Conservation (phyloP, 2,888 invertebrate species). For the Malthinus seriepunctatus region DNA sequence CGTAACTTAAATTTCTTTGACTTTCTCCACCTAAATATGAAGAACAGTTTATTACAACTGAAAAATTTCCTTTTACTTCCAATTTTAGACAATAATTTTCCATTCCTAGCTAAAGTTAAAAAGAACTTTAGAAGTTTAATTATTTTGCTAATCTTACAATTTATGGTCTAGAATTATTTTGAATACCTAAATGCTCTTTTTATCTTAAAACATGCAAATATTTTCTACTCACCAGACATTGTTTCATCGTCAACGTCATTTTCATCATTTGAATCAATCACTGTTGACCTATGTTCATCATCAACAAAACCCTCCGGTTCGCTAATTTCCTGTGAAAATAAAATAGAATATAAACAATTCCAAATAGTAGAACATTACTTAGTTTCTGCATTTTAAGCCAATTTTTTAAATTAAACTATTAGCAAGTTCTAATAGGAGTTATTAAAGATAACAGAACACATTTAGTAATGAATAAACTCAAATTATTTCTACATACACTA, state of each 20-base stretch:
- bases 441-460: too few species aligned
- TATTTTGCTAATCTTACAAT: too few species aligned
- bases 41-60: slow-evolving; percentile 20
- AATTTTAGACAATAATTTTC: too few species aligned
- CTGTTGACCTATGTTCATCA: slow-evolving; percentile 59
- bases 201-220: too few species aligned
- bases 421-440: too few species aligned
- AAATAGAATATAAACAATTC: slow-evolving; percentile 42
- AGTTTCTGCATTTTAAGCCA: too few species aligned
- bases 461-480: too few species aligned
- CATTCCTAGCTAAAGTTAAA: too few species aligned
- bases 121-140: too few species aligned
- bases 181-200: slow-evolving; percentile 15
- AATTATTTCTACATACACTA: slow-evolving; percentile 32
- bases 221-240: slow-evolving; percentile 67
- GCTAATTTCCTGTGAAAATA: slow-evolving; percentile 57
- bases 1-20: slow-evolving; percentile 32
- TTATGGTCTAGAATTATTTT: too few species aligned
- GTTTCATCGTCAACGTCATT: slow-evolving; percentile 87
- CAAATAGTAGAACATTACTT: too few species aligned
- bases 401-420: too few species aligned
- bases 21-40: slow-evolving; percentile 42
- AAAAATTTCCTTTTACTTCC: not conserved
- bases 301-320: slow-evolving; percentile 69
- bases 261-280: slow-evolving; percentile 75